Evolutionary conservation across 2,113 vertebrate genomes (phyloP).

Genomic region (Reinhardtius hippoglossoides): DNA sequence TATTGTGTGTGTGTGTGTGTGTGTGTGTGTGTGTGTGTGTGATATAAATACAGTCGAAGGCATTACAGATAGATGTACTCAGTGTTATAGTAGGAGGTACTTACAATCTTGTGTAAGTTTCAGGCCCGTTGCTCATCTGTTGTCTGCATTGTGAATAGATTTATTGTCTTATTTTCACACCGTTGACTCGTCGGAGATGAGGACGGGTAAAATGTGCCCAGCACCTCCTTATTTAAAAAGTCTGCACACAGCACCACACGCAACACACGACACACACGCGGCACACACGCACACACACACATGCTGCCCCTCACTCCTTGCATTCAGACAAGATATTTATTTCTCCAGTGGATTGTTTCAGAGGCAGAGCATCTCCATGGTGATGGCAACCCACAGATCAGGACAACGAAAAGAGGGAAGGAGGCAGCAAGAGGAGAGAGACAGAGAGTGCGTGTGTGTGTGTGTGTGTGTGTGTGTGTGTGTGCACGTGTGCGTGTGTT

Average conservation of each 20-base stretch:
- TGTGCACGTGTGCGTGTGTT: too few species aligned
- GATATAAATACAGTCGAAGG: slow-evolving; percentile 66
- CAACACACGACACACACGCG: slow-evolving; percentile 27
- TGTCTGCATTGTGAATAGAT: slow-evolving; percentile 55
- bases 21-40: slow-evolving; percentile 9
- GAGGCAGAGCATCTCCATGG: slow-evolving; percentile 84
- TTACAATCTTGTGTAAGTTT: slow-evolving; percentile 60
- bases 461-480: too few species aligned
- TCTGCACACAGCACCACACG: slow-evolving; percentile 10
- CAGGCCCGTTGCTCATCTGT: slow-evolving; percentile 58
- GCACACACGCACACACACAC: slow-evolving; percentile 23
- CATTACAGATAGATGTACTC: slow-evolving; percentile 46
- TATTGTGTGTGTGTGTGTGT: slow-evolving; percentile 22
- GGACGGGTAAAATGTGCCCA: slow-evolving; percentile 24
- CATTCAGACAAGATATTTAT: slow-evolving; percentile 74
- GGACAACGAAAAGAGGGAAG: slow-evolving; percentile 60
- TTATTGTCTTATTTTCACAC: slow-evolving; percentile 57
- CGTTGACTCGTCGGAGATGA: slow-evolving; percentile 39
- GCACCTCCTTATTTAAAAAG: slow-evolving; percentile 30
- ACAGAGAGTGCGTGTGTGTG: slow-evolving; percentile 7
- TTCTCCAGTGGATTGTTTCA: slow-evolving; percentile 74
- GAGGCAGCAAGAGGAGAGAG: slow-evolving; percentile 40
- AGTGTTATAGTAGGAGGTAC: slow-evolving; percentile 66
- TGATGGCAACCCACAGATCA: slow-evolving; percentile 80
- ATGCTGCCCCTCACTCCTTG: slow-evolving; percentile 32